A percentile compares a stretch with the other conserved stretches of the same genome.
Evolutionary conservation across 2,888 invertebrate species (phyloP).

Genomic region (Chymomyza fuscimana): DNA sequence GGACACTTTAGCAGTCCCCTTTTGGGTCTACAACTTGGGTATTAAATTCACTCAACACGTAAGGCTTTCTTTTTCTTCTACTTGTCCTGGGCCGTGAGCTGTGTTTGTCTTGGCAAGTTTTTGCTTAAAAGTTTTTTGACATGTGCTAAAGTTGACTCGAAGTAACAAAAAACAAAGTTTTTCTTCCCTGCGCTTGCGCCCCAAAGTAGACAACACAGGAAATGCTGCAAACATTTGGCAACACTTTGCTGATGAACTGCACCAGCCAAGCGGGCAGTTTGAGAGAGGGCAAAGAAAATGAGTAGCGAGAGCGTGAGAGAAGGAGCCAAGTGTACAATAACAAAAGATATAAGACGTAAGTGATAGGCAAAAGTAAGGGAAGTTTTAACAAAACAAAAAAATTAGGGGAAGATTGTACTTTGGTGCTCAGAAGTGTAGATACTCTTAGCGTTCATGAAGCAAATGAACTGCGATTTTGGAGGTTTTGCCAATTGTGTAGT

Average conservation of each 20-base stretch:
- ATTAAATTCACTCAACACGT: slow-evolving; percentile 55
- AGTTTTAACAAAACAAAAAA: slow-evolving; percentile 17
- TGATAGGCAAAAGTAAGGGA: slow-evolving; percentile 20
- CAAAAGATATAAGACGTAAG: slow-evolving; percentile 11
- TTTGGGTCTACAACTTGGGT: slow-evolving; percentile 21
- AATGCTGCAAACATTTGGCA: slow-evolving; percentile 71
- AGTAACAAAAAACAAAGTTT: slow-evolving; percentile 38
- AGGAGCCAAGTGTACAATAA: slow-evolving; percentile 18
- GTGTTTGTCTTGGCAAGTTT: slow-evolving; percentile 43
- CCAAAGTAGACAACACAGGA: slow-evolving; percentile 66
- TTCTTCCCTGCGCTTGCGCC: slow-evolving; percentile 29
- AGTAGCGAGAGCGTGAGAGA: background rate
- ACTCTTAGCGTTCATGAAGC: background rate
- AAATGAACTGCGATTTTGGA: too few relatives aligned
- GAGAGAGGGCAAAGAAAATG: slow-evolving; percentile 17
- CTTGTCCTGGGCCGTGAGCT: slow-evolving; percentile 15
- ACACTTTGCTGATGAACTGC: slow-evolving; percentile 53
- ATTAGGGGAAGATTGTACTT: slow-evolving; percentile 9
- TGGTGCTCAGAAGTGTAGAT: background rate
- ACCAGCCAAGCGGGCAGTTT: background rate
- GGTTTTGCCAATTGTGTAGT: too few relatives aligned
- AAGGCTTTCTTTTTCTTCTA: slow-evolving; percentile 27
- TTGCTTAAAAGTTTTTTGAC: slow-evolving; percentile 49
- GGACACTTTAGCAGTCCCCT: slow-evolving; percentile 41
- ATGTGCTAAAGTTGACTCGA: slow-evolving; percentile 57